These are phyloP conservation scores for Aplysina aerophoba DNA, from an alignment of 37 sponge, comb jelly and placozoan species.

Conservation along the genomic window DNA sequence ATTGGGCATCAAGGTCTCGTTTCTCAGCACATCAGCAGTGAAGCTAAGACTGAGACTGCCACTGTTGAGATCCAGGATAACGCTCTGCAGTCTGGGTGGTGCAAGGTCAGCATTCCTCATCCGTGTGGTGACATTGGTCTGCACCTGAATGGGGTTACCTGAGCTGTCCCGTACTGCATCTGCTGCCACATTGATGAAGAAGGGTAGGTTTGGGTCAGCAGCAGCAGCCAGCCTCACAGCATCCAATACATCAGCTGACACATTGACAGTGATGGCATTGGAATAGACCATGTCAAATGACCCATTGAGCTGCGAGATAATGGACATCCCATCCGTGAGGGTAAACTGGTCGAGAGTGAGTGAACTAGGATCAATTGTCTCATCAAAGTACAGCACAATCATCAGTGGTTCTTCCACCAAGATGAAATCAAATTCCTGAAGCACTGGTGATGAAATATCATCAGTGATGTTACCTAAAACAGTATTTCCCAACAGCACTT, in stretches of 20 bases:
- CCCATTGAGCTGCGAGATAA: constrained; percentile 11
- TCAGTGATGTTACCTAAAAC: constrained; percentile 31
- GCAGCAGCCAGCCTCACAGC: constrained; percentile 34
- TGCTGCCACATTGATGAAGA: constrained; percentile 28
- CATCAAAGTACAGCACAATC: constrained; percentile 73
- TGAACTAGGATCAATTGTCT: constrained; percentile 59
- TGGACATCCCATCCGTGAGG: constrained; percentile 36
- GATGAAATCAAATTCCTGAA: constrained; percentile 69
- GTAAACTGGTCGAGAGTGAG: constrained; percentile 32
- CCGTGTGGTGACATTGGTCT: constrained; percentile 11
- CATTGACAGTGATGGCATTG: constrained; percentile 50
- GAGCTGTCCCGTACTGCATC: constrained; percentile 61
- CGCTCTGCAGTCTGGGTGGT: constrained; percentile 55
- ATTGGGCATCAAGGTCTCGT: constrained; percentile 45
- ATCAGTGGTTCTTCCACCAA: constrained; percentile 73
- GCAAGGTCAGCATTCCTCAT: constrained; percentile 70
- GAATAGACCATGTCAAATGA: constrained; percentile 31
- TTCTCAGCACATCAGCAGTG: constrained; percentile 54
- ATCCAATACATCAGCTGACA: constrained; percentile 32
- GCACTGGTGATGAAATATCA: constrained; percentile 68
- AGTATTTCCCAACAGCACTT: constrained; percentile 33
- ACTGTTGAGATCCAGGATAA: constrained; percentile 74
- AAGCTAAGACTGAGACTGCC: constrained; percentile 70
- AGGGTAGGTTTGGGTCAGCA: constrained; percentile 44
- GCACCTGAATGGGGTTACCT: constrained; percentile 25